Base-by-base conservation (phyloP, 2,113 vertebrate genomes). In the Cinclus cinclus region DNA sequence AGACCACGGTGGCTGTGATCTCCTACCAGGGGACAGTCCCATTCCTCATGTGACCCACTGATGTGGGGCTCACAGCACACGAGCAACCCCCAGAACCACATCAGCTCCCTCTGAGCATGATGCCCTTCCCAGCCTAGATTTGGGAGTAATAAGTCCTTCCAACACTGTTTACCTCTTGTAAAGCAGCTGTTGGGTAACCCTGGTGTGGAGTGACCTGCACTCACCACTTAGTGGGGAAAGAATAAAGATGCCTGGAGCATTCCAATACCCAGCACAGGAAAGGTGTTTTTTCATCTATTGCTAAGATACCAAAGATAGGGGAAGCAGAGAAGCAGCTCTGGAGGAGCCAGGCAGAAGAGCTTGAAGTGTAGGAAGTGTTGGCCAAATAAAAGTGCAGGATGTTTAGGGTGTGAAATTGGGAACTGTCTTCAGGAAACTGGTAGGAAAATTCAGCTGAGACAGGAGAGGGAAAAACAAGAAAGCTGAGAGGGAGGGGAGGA, bases 351-450 rank as follows among this genome's bases (percentile, higher is more conserved):
- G 78, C 4, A 13, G 92, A 95, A 95, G 53, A 56, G 46, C 81
- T 88, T 0, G 1, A 63, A 17, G 83, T 0, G 0, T 83, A 87
- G 94, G 95, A 94, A 92, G 62, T 2, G 4, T 79, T 87, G 87
- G 74, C 18, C 83, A 81, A 95, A 95, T 90, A 94, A 74, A 94
- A 95, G 89, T 9, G 35, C 81, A 96, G 97, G 96, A 95, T 95
- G 93, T 96, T 97, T 97, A 84, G 74, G 88, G 95, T 94, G 95
- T 95, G 96, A 96, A 96, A 97, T 88, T 0, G 5, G 96, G 88
- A 96, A 96, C 75, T 37, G 65, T 75, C 89, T 74, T 91, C 96
- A 93, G 95, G 90, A 94, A 95, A 65, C 81, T 82, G 75, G 39
- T 67, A 90, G 90, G 71, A 87, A 96, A 93, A 97, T 68, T 94